These are phyloP conservation scores for Nymphicus hollandicus DNA, from an alignment of 2,113 vertebrate genomes.

Conservation along the genomic window DNA sequence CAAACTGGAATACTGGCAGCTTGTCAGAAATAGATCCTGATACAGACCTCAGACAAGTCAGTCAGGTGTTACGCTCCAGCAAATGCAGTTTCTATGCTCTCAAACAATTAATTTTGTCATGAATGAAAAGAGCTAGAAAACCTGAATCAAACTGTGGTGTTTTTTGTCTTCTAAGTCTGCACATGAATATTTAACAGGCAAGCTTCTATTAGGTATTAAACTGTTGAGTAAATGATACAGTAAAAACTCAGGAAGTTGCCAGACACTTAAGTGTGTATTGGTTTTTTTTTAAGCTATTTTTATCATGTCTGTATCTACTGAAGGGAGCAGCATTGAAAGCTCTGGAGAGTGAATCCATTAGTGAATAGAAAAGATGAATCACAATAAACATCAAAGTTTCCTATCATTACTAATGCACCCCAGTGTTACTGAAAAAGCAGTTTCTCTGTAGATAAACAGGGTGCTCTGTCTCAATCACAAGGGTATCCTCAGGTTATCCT, in stretches of 20 bases:
- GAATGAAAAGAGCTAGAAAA: background rate
- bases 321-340: background rate
- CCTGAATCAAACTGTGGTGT: background rate
- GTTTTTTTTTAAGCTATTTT: constrained; percentile 17
- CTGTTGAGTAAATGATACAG: background rate
- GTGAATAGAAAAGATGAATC: background rate
- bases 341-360: background rate
- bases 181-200: background rate
- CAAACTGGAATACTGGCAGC: background rate
- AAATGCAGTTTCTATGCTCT: background rate
- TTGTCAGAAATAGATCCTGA: background rate
- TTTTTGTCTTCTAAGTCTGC: background rate
- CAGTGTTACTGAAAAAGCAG: background rate
- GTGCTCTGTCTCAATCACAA: background rate
- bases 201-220: background rate
- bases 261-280: constrained; percentile 4
- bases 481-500: background rate
- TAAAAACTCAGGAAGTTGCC: background rate
- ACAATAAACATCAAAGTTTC: background rate
- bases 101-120: background rate
- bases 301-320: background rate
- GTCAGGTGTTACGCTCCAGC: background rate
- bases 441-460: background rate
- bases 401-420: background rate
- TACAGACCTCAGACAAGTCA: background rate